Evolutionary conservation across 2,113 vertebrate species (phyloP).

Genomic region (Pachypanchax playfairii): DNA sequence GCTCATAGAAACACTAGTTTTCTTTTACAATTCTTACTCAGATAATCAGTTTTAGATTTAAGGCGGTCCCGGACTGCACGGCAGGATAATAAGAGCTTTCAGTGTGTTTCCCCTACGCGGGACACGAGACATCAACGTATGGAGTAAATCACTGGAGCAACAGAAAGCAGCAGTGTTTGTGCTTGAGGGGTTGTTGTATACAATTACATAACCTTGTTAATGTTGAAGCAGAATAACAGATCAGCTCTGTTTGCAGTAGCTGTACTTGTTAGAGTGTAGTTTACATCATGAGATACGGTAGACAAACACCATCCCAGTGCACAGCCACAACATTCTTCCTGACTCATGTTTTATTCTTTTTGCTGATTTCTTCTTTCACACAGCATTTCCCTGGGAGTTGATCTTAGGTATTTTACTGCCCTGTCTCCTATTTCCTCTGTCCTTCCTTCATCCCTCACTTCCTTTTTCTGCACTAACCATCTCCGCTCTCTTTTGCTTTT

Average conservation of each 20-base stretch:
- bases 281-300: slow-evolving; percentile 26
- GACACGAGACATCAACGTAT: slow-evolving; percentile 29
- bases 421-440: slow-evolving; percentile 57
- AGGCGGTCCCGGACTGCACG: slow-evolving; percentile 42
- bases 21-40: slow-evolving; percentile 55
- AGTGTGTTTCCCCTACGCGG: slow-evolving; percentile 36
- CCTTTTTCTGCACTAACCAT: slow-evolving; percentile 52
- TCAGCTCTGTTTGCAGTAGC: slow-evolving; percentile 16
- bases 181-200: slow-evolving; percentile 12
- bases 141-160: slow-evolving; percentile 39
- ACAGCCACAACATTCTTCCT: slow-evolving; percentile 56
- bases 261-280: slow-evolving; percentile 1
- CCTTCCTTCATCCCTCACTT: slow-evolving; percentile 33
- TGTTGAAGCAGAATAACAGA: slow-evolving; percentile 12
- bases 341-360: slow-evolving; percentile 79
- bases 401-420: slow-evolving; percentile 89
- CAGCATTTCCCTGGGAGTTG: slow-evolving; percentile 88
- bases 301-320: slow-evolving; percentile 50
- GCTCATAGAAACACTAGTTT: slow-evolving; percentile 57
- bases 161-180: slow-evolving; percentile 38
- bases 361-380: slow-evolving; percentile 74
- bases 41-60: slow-evolving; percentile 57
- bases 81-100: slow-evolving; percentile 63
- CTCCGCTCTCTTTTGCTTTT: slow-evolving; percentile 47
- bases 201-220: too few species aligned